Percentiles rank a stretch among this genome's conserved stretches.
Evolutionary conservation across 2,797 vertebrate species (phyloP).

Genomic region (Gadopsis bispinosus): DNA sequence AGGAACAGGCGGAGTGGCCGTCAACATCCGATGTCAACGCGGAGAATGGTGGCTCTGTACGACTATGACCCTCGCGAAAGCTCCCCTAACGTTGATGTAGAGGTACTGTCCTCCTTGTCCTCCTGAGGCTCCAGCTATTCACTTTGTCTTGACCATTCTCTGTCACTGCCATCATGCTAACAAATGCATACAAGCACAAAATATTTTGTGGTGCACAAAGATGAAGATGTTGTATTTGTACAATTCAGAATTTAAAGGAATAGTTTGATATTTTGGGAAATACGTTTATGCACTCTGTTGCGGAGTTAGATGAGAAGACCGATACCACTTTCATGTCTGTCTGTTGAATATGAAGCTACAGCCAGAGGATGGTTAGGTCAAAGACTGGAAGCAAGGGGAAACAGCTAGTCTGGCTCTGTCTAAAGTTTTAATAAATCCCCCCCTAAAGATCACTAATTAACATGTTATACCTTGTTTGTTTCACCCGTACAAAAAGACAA

Average conservation of each 20-base stretch:
- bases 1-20: constrained; percentile 89
- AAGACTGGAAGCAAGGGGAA: background rate
- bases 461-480: background rate
- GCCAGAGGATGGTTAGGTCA: background rate
- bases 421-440: background rate
- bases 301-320: background rate
- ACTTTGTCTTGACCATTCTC: constrained; percentile 31
- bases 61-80: constrained; percentile 97
- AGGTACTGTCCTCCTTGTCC: constrained; percentile 84
- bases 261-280: constrained; percentile 9
- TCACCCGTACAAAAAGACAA: background rate
- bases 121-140: constrained; percentile 1
- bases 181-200: background rate
- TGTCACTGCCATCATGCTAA: constrained; percentile 35
- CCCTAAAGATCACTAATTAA: background rate
- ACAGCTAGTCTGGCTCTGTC: background rate
- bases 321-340: background rate
- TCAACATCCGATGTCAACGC: constrained; percentile 83
- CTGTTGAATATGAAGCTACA: background rate
- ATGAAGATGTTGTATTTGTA: constrained; percentile 6
- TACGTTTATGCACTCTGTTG: background rate
- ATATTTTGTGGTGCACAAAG: background rate
- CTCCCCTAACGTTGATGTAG: constrained; percentile 97
- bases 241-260: constrained; percentile 20
- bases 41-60: constrained; percentile 96